Base-by-base conservation (phyloP, 1,140 invertebrate species). In the Lanistes nyassanus region DNA sequence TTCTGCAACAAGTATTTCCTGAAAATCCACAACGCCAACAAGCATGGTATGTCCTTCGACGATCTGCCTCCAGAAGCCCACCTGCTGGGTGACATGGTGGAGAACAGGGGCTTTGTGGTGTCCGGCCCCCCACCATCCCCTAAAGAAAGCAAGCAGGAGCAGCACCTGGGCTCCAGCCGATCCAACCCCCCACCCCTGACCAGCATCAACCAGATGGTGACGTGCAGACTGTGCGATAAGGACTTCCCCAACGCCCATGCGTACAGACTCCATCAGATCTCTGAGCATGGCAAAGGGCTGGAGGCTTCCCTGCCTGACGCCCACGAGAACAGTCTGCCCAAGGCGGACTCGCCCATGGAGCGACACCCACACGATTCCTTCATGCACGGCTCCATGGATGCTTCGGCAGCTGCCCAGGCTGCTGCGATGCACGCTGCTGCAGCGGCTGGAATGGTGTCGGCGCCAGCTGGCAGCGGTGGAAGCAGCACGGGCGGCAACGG, bases 1-100 rank as follows among this genome's bases (percentile, higher is more conserved):
- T 98, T 98, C 86, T 97, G 95, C 87, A 98, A 97, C 85, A 91
- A 90, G 77, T 91, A 91, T 79, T 91, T 91, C 75, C 82, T 92
- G 31, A 90, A 91, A 77, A 90, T 91, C 26, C 92, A 92, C 84
- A 91, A 91, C 83, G 90, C 91, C 72, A 92, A 91, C 79, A 92
- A 92, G 75, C 92, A 92, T 86, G 91, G 92, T 31, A 84, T 88
- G 11, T 80, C 75, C 56, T 79, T 74, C 65, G 83, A 86, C 60
- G 82, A 84, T 58, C 26, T 77, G 5, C 64, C 64, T 64, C 65
- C 70, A 7, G 70, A 72, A 3, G 70, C 70, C 21, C 39, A 62
- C 21, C 31, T 72, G 55, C 56, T 72, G 70, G 26, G 70, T 0
- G 70, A 72, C 55, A 72, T 72, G 70, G 56, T 72, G 55, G 70